Percentiles rank a stretch among this genome's conserved stretches.
phyloP scores from a whole-genome alignment of 2,113 vertebrate species.

The Centrocercus urophasianus region DNA sequence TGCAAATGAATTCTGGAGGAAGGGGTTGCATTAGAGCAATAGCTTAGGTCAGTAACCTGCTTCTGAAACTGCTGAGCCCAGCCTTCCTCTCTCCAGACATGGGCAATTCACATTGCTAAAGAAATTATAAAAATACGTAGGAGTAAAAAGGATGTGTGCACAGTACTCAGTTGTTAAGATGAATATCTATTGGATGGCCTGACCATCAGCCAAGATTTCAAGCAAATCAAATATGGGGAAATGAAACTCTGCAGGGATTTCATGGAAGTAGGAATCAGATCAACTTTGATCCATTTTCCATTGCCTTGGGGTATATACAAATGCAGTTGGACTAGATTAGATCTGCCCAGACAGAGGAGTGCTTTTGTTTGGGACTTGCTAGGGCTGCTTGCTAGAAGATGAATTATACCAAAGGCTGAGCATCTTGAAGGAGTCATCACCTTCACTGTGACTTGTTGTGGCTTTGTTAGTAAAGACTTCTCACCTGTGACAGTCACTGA shows the following conservation, averaged over 20 bases:
- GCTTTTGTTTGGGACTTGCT: background rate
- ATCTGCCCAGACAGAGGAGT: background rate
- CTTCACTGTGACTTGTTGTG: conserved; percentile 58
- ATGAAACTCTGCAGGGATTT: background rate
- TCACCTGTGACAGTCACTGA: conserved; percentile 64
- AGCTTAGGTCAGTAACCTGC: background rate
- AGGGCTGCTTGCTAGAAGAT: conserved; percentile 8
- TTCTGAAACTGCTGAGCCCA: background rate
- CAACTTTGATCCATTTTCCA: conserved; percentile 7
- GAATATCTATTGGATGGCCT: background rate
- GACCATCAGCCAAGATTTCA: background rate
- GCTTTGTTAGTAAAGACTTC: conserved; percentile 70
- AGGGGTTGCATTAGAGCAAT: background rate
- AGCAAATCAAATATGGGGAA: background rate
- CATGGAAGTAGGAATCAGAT: background rate
- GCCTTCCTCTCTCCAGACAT: background rate
- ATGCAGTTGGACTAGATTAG: background rate
- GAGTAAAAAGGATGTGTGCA: background rate
- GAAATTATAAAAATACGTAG: background rate
- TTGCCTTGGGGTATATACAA: background rate
- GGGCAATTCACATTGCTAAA: background rate
- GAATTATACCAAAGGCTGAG: conserved; percentile 56
- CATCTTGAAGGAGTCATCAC: conserved; percentile 51
- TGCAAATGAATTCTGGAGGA: background rate
- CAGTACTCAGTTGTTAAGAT: background rate